Evolutionary conservation across 1,140 invertebrate species (phyloP), one percentile per base, ranked within the genome.

Genomic region (Berghia stephanieae): DNA sequence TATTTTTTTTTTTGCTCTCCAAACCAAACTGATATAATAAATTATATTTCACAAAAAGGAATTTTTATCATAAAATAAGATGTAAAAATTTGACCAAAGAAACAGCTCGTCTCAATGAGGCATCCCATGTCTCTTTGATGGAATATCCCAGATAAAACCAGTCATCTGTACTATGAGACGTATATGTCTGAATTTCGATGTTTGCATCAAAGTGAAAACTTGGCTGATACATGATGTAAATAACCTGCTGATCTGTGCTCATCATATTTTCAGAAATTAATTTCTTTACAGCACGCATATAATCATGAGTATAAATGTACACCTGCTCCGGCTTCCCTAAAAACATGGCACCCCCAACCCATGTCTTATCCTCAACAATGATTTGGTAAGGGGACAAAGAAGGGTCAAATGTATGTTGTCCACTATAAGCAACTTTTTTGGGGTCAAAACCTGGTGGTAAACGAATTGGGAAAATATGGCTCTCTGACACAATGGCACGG

Each of bases 161-260:
- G 40, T 82, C 81, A 67, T 83, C 80, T 31, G 69, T 69, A 6
- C 75, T 70, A 46, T 78, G 75, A 18, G 79, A 78, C 1, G 77
- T 81, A 73, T 79, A 84, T 4, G 81, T 42, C 69, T 86, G 85
- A 16, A 86, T 75, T 77, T 83, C 79, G 21, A 86, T 78, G 16
- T 79, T 73, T 2, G 81, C 80, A 18, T 80, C 69, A 16, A 83
- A 60, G 43, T 73, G 31, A 52, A 80, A 75, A 31, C 73, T 77
- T 10, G 81, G 81, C 46, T 78, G 78, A 67, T 80, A 86, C 80
- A 86, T 82, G 55, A 80, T 78, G 66, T 83, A 83, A 31, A 86
- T 80, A 24, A 85, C 79, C 74, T 87, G 85, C 42, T 87, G 85
- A 36, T 87, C 86, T 13, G 86, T 83, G 43, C 80, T 84, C 63